Evolutionary conservation across 2,113 vertebrate genomes (phyloP).

Genomic region (Dipodomys ordii): DNA sequence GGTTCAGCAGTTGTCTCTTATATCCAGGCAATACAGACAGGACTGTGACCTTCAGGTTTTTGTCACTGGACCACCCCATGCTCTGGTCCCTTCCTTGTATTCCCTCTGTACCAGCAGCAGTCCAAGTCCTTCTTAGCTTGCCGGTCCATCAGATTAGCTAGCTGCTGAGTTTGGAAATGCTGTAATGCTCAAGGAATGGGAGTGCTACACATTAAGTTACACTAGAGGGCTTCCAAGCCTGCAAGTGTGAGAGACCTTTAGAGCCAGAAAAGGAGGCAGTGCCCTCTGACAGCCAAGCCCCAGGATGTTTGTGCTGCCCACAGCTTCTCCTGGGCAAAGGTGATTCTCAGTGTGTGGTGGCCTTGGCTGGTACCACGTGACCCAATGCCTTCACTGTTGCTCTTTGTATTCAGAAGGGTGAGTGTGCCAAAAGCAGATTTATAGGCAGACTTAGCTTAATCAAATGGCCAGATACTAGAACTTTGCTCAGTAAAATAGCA

Average conservation of each 20-base stretch:
- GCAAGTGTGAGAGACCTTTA: neutral
- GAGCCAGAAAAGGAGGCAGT: neutral
- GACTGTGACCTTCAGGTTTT: rapidly evolving
- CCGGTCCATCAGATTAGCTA: neutral
- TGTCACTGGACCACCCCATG: neutral
- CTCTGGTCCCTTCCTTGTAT: no score
- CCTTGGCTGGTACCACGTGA: neutral
- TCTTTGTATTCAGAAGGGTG: neutral
- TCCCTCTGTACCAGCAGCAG: neutral
- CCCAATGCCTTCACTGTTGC: neutral
- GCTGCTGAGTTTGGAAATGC: neutral
- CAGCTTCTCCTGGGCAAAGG: neutral
- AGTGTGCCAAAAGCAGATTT: neutral
- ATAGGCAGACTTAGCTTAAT: neutral
- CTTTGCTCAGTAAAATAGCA: neutral
- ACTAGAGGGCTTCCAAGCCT: neutral
- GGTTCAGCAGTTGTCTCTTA: neutral
- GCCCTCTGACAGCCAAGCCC: neutral
- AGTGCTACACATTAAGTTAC: neutral
- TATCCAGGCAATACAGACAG: rapidly evolving
- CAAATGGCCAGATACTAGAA: neutral
- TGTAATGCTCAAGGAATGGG: neutral
- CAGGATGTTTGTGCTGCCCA: neutral
- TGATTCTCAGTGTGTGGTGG: no score
- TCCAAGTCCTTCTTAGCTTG: neutral